These are phyloP conservation scores for Speoplatyrhinus poulsoni DNA, from an alignment of 2,113 vertebrate species.

Conservation along the genomic window DNA sequence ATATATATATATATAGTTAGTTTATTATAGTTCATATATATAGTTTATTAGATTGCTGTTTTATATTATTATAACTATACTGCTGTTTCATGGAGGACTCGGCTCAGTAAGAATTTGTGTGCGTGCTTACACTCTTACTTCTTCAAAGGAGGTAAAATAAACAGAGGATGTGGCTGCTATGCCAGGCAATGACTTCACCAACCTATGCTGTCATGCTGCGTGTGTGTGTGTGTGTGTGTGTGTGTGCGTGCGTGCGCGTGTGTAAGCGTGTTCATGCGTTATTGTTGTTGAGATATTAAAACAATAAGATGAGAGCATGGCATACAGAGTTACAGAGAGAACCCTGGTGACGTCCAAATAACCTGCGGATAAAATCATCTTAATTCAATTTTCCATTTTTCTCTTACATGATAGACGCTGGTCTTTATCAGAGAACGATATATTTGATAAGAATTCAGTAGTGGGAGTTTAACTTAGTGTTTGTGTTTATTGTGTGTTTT, in stretches of 20 bases:
- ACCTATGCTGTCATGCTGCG: not conserved
- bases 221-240: not conserved
- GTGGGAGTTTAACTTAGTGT: not conserved
- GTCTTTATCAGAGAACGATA: too few species aligned
- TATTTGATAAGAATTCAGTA: too few species aligned
- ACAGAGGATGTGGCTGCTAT: slow-evolving; percentile 64
- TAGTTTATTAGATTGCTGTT: too few species aligned
- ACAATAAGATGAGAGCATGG: too few species aligned
- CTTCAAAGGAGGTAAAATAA: slow-evolving; percentile 70
- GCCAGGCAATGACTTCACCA: slow-evolving; percentile 65
- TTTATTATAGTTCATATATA: too few species aligned
- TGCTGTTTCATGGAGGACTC: too few species aligned
- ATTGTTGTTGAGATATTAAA: not conserved
- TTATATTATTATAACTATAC: too few species aligned
- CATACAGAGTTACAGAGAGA: too few species aligned
- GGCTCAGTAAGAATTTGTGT: not conserved
- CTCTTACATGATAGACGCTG: not conserved
- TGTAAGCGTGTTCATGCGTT: not conserved
- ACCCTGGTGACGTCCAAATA: too few species aligned
- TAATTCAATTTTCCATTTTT: slow-evolving; percentile 1
- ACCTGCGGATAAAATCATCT: not conserved
- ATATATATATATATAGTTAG: too few species aligned
- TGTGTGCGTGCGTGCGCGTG: slow-evolving; percentile 24
- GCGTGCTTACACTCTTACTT: slow-evolving; percentile 40
- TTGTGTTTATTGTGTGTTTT: not conserved